Conservation (phyloP, 2,113 vertebrate species). For the Forbesichthys papilliferus region DNA sequence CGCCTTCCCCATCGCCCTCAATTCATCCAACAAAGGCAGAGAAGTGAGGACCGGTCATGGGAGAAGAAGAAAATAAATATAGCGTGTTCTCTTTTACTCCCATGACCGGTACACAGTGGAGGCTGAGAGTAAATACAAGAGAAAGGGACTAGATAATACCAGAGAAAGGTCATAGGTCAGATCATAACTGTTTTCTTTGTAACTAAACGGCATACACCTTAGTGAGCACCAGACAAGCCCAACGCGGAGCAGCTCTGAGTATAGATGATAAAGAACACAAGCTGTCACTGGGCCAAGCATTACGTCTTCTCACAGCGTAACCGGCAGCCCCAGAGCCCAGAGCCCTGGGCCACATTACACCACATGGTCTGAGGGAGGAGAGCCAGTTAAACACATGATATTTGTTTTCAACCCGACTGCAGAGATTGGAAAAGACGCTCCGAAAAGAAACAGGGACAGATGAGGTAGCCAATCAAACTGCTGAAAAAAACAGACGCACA, state of each 20-base stretch:
- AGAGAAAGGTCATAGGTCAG: slow-evolving; percentile 11
- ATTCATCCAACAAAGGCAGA: too few species aligned
- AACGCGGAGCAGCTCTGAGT: slow-evolving; percentile 22
- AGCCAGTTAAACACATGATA: slow-evolving; percentile 53
- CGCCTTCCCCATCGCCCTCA: too few species aligned
- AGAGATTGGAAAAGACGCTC: slow-evolving; percentile 26
- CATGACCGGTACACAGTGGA: neutral
- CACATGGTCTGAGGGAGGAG: slow-evolving; percentile 40
- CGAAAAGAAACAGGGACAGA: slow-evolving; percentile 39
- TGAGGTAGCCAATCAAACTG: slow-evolving; percentile 43
- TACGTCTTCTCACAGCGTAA: slow-evolving; percentile 46
- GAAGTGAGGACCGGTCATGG: too few species aligned
- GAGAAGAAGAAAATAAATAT: neutral
- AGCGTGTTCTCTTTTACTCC: slow-evolving; percentile 21
- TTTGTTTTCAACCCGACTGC: slow-evolving; percentile 56
- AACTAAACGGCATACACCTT: slow-evolving; percentile 33
- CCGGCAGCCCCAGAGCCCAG: slow-evolving; percentile 41
- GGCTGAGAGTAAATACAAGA: neutral
- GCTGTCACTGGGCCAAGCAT: slow-evolving; percentile 55
- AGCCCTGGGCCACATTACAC: slow-evolving; percentile 20
- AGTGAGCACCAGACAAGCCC: slow-evolving; percentile 27
- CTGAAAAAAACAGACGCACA: slow-evolving; percentile 26
- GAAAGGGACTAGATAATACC: neutral
- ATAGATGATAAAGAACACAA: slow-evolving; percentile 39
- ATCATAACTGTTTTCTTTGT: slow-evolving; percentile 4